Base-by-base conservation (phyloP, 2,113 vertebrate genomes). In the Tragulus kanchil region DNA sequence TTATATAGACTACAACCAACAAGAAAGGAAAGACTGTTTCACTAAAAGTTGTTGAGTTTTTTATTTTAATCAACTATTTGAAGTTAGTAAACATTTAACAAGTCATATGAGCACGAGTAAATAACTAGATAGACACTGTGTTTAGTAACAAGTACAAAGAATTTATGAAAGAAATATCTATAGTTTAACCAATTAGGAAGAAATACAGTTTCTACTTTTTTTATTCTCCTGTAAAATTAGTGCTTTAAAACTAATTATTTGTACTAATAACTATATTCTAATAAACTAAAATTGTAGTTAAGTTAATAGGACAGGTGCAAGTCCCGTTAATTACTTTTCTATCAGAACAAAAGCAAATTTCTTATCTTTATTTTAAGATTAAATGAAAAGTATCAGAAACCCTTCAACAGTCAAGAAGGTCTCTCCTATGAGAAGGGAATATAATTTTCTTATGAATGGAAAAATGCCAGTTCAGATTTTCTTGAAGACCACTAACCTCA, bases 361-460 rank as follows among this genome's bases (percentile, higher is more conserved):
- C 8, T 67, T 87, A 84, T 61, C n/a, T 71, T 77, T 69, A 89
- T 92, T 89, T 95, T 85, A 79, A 96, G 81, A 84, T 85, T 94
- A 84, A 81, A 58, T 62, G 36, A 90, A 81, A 89, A 87, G 54
- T 48, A 71, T 50, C 23, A 71, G 10, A 1, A 28, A 3, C 9
- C 26, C 36, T 96, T 94, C 52, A 87, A 62, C 7, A 5, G 16
- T 90, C 62, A 85, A 3, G 5, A 8, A 85, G 8, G 58, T 23
- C 58, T 78, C 31, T 71, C 25, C 45, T 92, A 64, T 87, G 16
- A 93, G 52, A 88, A 77, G 9, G n/a, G 1, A 82, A 61, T 62
- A n/a, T 54, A 81, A 85, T 85, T 94, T 96, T 93, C 48, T 83
- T 93, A 45, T 91, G 89, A 97, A 78, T 93, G 48, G 36, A 88